Evolutionary conservation across 1,140 invertebrate genomes (phyloP), one percentile per base, ranked within the genome.

Genomic region (Lepidostoma basale): DNA sequence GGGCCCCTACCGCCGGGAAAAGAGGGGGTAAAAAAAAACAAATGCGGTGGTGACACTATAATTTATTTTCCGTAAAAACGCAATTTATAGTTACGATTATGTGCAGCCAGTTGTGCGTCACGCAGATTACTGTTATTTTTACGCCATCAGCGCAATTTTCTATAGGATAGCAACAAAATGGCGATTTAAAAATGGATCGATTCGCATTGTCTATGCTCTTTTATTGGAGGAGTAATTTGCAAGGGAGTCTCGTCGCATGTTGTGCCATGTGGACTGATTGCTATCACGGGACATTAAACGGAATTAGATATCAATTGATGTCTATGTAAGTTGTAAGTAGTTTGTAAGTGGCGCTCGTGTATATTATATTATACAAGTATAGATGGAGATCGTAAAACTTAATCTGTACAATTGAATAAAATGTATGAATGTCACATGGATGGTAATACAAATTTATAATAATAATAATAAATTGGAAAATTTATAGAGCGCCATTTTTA

Each of bases 61-160:
- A 70, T 70, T 70, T 70, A 70, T 70, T 67, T 70, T 67, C 69
- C 69, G 69, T 70, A 70, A 70, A 70, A 70, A 70, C 59, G 47
- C 69, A 70, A 70, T 70, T 70, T 70, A 63, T 70, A 63, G 54
- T 60, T 54, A 44, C 68, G 68, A 70, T 70, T 70, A 70, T 66
- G 45, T 58, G 62, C 47, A 39, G 56, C 62, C 68, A 64, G 68
- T 69, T 69, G 62, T 65, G 52, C 68, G 54, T 64, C 62, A 69
- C 62, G 62, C 52, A 26, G 62, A 68, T 68, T 56, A 68, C 42
- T 54, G 33, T 42, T 54, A 52, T 65, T 65, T 60, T 65, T 63
- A 47, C 42, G 42, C 42, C 16, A 49, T 33, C 18, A 5, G 22
- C n/a, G 22, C 54, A 39, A 59, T 59, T 40, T 59, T 23, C 20